Evolutionary conservation across 53 echinoderm and acorn worm genomes (phyloP), one percentile per base, ranked within the genome.

Genomic region (Paelopatides confundens): DNA sequence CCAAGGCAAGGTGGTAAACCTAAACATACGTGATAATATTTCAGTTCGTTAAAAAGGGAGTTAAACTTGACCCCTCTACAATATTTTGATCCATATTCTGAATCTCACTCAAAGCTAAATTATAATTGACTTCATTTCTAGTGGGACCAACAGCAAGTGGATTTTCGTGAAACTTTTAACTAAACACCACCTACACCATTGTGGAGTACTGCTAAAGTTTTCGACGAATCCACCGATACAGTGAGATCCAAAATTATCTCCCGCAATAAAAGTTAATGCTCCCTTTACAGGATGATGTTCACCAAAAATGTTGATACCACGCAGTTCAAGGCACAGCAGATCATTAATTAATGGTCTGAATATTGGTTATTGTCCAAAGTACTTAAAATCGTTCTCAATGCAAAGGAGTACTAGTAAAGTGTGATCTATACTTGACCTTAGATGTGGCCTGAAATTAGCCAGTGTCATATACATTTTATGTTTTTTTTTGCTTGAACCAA

Each of bases 381-480:
- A 10, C 23, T 87, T 87, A 48, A 82, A 91, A 51, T 91, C 82
- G 15, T 81, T 62, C 63, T 88, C 88, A 53, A 69, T 87, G 48
- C 91, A 91, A 40, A 88, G 62, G 14, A 92, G 49, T 3, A 88
- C 88, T 6, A 92, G 62, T 4, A 82, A 54, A 34, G 58, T 88
- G 18, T 92, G 92, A 88, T 92, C 92, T 62, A 92, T 29, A 49
- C 65, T 88, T 3, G 85, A 89, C 52, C 89, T 81, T 35, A 85
- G 14, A 85, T 89, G 86, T 65, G 89, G 89, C 52, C 76, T 35
- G 43, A 89, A 85, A 37, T 92, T 89, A 23, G 49, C 88, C 47
- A 92, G 58, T 54, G 92, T 92, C 43, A 89, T 54, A 67, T 92
- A 92, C 14, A 92, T 88, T 67, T 89, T 92, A 68, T 92, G 92